Percentiles rank a stretch among this genome's conserved stretches.
These are phyloP conservation scores for Cistogaster globosa DNA, from an alignment of 2,888 invertebrate species.

Conservation along the genomic window DNA sequence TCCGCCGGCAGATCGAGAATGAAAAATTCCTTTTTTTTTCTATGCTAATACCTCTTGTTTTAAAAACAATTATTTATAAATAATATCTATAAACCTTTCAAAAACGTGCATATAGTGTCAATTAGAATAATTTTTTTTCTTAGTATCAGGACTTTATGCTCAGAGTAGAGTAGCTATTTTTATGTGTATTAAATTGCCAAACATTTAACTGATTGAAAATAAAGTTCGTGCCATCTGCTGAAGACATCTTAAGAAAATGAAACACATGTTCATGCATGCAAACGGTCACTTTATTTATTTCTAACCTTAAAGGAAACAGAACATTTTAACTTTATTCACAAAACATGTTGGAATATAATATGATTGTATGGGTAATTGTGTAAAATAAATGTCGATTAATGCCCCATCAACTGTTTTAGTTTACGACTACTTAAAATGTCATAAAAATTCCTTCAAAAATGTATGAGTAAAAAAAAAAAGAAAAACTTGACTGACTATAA, in stretches of 20 bases:
- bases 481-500: constrained; percentile 30
- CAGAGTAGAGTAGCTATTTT: background rate
- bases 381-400: constrained; percentile 79
- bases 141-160: too few relatives aligned
- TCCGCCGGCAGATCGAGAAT: too few relatives aligned
- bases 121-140: too few relatives aligned
- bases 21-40: too few relatives aligned
- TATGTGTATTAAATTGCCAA: constrained; percentile 38
- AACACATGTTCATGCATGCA: constrained; percentile 8
- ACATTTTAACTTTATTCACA: constrained; percentile 34
- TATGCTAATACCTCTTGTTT: too few relatives aligned
- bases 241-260: constrained; percentile 11
- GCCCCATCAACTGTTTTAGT: constrained; percentile 81
- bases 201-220: constrained; percentile 55
- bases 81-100: too few relatives aligned
- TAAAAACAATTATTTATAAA: too few relatives aligned
- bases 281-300: constrained; percentile 33
- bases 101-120: too few relatives aligned
- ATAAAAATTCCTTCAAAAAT: constrained; percentile 76
- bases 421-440: constrained; percentile 82
- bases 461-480: constrained; percentile 1
- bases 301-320: background rate
- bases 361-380: constrained; percentile 42
- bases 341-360: background rate
- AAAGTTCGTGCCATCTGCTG: constrained; percentile 47